Evolutionary conservation across 2,888 invertebrate genomes (phyloP).

Genomic region (Sminthurides aquaticus): DNA sequence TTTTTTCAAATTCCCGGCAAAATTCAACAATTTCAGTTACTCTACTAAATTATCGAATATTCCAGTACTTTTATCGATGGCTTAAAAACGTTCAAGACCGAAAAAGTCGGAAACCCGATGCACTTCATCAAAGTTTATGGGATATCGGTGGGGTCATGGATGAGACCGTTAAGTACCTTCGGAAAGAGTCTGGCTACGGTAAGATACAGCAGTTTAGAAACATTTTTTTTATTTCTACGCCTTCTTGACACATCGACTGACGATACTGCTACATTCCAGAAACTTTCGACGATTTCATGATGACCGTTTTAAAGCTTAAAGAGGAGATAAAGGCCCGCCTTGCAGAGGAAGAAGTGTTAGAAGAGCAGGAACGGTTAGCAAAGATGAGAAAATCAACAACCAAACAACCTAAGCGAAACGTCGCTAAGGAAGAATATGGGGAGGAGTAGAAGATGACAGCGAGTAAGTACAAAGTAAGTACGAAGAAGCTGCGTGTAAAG

Average conservation of each 20-base stretch:
- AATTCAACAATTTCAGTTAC: too few relatives aligned
- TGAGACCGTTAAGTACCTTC: slow-evolving; percentile 30
- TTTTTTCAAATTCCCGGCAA: too few relatives aligned
- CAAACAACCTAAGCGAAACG: too few relatives aligned
- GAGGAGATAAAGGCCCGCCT: slow-evolving; percentile 27
- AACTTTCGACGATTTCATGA: slow-evolving; percentile 35
- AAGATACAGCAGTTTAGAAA: background rate
- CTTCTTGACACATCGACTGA: background rate
- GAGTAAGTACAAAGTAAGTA: too few relatives aligned
- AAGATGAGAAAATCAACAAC: too few relatives aligned
- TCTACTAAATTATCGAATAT: background rate
- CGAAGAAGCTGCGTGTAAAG: too few relatives aligned
- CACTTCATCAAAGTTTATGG: slow-evolving; percentile 33
- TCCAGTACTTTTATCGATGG: slow-evolving; percentile 26
- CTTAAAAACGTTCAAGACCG: slow-evolving; percentile 25
- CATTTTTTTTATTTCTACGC: background rate
- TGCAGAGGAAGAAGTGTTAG: slow-evolving; percentile 30
- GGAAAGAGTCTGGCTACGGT: slow-evolving; percentile 35
- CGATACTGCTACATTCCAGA: slow-evolving; percentile 20
- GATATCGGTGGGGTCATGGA: slow-evolving; percentile 24
- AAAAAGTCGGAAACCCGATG: slow-evolving; percentile 28
- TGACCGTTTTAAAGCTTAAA: slow-evolving; percentile 32
- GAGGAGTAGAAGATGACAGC: too few relatives aligned
- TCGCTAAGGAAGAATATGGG: too few relatives aligned
- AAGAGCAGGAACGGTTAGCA: slow-evolving; percentile 8